These are phyloP conservation scores for Stomatorhinus ivindoensis DNA, from an alignment of 2,113 vertebrate genomes.

Conservation along the genomic window DNA sequence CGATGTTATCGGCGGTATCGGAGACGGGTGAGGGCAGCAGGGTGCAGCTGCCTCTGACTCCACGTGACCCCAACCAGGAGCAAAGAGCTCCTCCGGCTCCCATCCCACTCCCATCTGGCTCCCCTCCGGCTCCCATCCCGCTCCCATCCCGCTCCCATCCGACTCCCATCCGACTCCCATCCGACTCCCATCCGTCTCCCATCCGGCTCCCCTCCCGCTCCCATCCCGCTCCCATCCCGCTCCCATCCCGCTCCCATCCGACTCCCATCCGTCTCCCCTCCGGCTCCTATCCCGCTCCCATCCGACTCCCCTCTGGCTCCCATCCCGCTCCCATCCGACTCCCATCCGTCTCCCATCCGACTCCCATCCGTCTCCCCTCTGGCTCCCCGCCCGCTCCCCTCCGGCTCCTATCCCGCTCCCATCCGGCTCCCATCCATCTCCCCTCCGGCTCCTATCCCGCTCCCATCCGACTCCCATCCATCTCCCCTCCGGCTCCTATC, in stretches of 20 bases:
- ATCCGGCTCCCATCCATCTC: background rate
- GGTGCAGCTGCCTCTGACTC: conserved; percentile 42
- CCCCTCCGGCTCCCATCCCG: background rate
- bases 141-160: background rate
- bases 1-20: conserved; percentile 17
- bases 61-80: background rate
- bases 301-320: background rate
- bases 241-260: too few species aligned
- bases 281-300: background rate
- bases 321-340: background rate
- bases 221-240: background rate
- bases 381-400: background rate
- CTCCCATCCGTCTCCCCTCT: background rate
- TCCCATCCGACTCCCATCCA: too few species aligned
- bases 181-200: background rate
- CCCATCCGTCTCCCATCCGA: background rate
- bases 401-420: background rate
- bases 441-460: background rate
- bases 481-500: background rate
- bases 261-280: too few species aligned
- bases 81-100: background rate
- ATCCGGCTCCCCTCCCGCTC: background rate
- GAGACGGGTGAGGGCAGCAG: conserved; percentile 9
- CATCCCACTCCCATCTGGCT: background rate
- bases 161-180: background rate